Percentiles rank a stretch among this genome's conserved stretches.
These are phyloP conservation scores for Neelides folsomi DNA, from an alignment of 2,888 invertebrate genomes.

Conservation along the genomic window DNA sequence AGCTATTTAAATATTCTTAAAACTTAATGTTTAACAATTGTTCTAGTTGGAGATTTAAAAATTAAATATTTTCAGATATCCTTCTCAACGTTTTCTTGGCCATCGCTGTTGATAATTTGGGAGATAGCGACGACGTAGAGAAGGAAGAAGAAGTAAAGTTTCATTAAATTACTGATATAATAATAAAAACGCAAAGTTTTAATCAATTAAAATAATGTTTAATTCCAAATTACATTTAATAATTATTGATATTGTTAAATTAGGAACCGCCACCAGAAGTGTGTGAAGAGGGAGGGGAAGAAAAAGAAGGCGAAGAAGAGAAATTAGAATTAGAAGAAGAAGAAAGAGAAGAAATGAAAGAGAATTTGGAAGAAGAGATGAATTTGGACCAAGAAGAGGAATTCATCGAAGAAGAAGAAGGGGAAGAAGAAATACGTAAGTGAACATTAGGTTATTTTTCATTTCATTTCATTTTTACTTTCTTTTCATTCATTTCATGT, in stretches of 20 bases:
- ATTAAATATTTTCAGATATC: constrained; percentile 57
- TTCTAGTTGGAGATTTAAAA: no score
- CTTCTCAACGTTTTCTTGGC: constrained; percentile 99
- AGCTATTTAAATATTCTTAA: no score
- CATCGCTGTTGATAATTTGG: constrained; percentile 99
- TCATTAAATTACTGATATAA: no score
- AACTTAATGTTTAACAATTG: no score
- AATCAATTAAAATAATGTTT: no score
- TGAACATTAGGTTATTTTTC: no score
- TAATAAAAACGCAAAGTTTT: no score
- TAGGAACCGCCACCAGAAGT: background rate
- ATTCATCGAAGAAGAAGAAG: background rate
- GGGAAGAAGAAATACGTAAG: no score
- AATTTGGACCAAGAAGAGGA: background rate
- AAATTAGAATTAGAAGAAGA: background rate
- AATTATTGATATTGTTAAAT: no score
- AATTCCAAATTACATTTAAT: no score
- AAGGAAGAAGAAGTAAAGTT: constrained; percentile 75
- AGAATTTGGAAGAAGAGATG: background rate
- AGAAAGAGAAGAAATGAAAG: background rate
- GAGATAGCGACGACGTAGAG: constrained; percentile 87
- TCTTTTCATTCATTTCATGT: no score
- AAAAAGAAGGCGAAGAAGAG: background rate
- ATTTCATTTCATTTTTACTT: no score
- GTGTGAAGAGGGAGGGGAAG: background rate